phyloP scores from a whole-genome alignment of 2,113 vertebrate genomes.

The Polypterus senegalus region DNA sequence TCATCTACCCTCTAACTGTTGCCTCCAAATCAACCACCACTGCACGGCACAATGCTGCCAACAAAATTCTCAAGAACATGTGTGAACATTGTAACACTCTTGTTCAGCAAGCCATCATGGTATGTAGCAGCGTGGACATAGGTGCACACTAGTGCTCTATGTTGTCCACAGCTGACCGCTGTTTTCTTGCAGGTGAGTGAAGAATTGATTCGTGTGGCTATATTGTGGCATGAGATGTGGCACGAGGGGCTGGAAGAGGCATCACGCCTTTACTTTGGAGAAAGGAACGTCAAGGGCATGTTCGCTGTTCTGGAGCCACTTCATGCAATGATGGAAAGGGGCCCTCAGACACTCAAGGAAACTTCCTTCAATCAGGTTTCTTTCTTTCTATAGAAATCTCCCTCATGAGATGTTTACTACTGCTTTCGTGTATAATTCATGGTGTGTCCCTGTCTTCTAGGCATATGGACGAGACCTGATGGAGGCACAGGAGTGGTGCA shows the following conservation, averaged over 20 bases:
- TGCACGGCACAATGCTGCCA: constrained; percentile 88
- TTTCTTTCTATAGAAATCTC: too few relatives aligned
- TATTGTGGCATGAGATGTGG: constrained; percentile 98
- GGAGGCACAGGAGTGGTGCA: constrained; percentile 97
- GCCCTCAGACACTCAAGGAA: constrained; percentile 94
- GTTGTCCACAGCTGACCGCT: background rate
- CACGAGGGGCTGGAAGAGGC: constrained; percentile 93
- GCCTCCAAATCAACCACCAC: constrained; percentile 97
- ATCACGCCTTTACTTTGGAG: constrained; percentile 89
- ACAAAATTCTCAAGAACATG: constrained; percentile 98
- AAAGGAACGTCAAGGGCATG: constrained; percentile 96
- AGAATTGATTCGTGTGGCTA: constrained; percentile 93
- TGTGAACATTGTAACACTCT: constrained; percentile 95
- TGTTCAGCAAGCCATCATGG: constrained; percentile 97
- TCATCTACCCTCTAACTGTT: constrained; percentile 94
- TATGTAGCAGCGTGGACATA: constrained; percentile 31
- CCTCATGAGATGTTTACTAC: too few relatives aligned
- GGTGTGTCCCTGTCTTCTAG: constrained; percentile 34
- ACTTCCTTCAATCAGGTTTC: constrained; percentile 94
- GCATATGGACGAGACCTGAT: constrained; percentile 93
- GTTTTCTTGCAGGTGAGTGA: constrained; percentile 72
- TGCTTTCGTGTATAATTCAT: too few relatives aligned
- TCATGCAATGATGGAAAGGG: constrained; percentile 96
- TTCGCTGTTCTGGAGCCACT: constrained; percentile 94
- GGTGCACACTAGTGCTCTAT: too few relatives aligned